Evolutionary conservation across 2,888 invertebrate species (phyloP).

Genomic region (Drosophila prostipennis): DNA sequence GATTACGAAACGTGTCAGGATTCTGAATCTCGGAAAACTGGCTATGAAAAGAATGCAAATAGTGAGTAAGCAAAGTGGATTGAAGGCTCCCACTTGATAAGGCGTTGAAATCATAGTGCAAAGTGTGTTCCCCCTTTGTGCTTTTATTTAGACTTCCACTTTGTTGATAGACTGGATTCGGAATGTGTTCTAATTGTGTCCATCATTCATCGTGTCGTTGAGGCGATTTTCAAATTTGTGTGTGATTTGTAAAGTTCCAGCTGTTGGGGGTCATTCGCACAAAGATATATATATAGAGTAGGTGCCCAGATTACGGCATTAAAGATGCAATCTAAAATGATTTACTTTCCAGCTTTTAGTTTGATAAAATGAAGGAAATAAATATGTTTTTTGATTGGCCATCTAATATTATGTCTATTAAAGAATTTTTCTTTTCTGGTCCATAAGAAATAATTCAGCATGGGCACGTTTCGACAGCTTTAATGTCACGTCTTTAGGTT

Average conservation of each 20-base stretch:
- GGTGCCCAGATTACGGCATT: neutral
- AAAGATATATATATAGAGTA: neutral
- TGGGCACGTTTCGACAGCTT: neutral
- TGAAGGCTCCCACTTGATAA: conserved; percentile 14
- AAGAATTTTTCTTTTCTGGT: neutral
- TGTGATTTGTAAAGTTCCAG: conserved; percentile 58
- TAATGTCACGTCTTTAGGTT: conserved; percentile 12
- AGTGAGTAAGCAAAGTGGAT: conserved; percentile 43
- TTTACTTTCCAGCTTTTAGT: neutral
- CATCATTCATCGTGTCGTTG: conserved; percentile 65
- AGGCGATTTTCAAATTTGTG: conserved; percentile 61
- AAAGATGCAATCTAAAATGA: neutral
- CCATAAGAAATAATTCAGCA: neutral
- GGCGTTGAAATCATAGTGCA: conserved; percentile 1
- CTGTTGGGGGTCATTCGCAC: conserved; percentile 40
- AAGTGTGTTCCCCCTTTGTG: conserved; percentile 27
- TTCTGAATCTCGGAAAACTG: conserved; percentile 14
- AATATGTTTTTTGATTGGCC: too few species aligned
- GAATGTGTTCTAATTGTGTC: conserved; percentile 57
- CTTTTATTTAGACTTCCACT: conserved; percentile 7
- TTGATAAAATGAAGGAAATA: too few species aligned
- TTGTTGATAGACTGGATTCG: conserved; percentile 34
- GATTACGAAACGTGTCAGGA: conserved; percentile 66
- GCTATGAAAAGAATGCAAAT: conserved; percentile 1
- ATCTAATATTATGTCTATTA: neutral